Evolutionary conservation across 2,888 invertebrate genomes (phyloP), one percentile per base, ranked within the genome.

Genomic region (Papilio elwesi): DNA sequence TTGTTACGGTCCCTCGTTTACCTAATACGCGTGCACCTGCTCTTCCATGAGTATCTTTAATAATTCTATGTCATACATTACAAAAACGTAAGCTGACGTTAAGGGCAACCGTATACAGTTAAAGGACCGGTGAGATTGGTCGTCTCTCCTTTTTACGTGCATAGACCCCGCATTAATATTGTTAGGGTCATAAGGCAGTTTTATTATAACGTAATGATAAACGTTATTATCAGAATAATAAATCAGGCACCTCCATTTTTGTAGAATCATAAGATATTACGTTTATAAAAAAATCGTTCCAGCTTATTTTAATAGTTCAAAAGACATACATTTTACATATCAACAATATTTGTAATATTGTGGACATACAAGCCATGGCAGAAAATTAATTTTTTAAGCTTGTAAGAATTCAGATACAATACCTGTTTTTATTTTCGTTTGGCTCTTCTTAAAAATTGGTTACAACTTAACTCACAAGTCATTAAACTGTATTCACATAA

Each of bases 101-200:
- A 57, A 26, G 68, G 47, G 43, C 68, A 26, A 43, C 26, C 26
- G 26, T 48, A 16, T 68, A 48, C 53, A 36, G 0, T 48, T 49
- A 68, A 68, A 68, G 36, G 55, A 62, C 68, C 69, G 73, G 74
- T 70, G 71, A 74, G 68, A 49, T 68, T 38, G 48, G 59, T 59
- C 49, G 57, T 68, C 15, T 57, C 49, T 48, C 49, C 57, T 68
- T 68, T 68, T 68, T 49, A 68, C 49, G 53, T 68, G 68, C 68
- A 55, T 43, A 59, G 36, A 48, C 26, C 68, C 59, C 48, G 36
- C 59, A 68, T 68, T 68, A 68, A 57, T 68, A 49, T 48, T 68
- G 16, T 16, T 26, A 68, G 47, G 26, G n/a, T 26, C 57, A 43
- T 68, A 59, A 68, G 55, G 48, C 10, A 59, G 26, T 68, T 68